Base-by-base conservation (phyloP, 2,797 vertebrate species). In the Sebastolobus alascanus region DNA sequence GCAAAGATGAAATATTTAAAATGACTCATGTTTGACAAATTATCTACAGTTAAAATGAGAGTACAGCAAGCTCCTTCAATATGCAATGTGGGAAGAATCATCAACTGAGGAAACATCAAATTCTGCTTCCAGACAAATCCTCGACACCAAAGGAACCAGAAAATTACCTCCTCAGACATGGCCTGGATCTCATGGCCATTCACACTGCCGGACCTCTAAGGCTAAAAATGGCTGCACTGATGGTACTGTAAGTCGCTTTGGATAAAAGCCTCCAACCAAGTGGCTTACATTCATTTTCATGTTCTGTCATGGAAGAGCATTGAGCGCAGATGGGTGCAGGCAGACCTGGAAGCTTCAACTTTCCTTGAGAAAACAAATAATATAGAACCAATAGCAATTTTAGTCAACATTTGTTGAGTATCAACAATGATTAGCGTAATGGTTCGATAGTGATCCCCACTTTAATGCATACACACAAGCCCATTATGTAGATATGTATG, bases 151-250 rank as follows among this genome's bases (percentile, higher is more conserved):
- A 85, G 37, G 59, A 78, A 67, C 16, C 40, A 46, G 58, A 76
- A 89, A 83, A 85, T 82, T 8, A 65, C 68, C 66, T 83, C 67
- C 46, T 87, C 68, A 75, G 70, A 89, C 66, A 43, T n/a, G 68
- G 61, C 31, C 61, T 43, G 66, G 35, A 68, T 79, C 65, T 78
- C 2, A 76, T 16, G 65, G 5, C 43, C n/a, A 37, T 78, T 82
- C 59, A 10, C 8, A 27, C 63, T 27, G 58, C 63, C 3, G 2
- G 43, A 74, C 78, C 66, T 46, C 68, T 58, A 69, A 43, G 54
- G 79, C 85, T 67, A 67, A 68, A 87, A 77, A 68, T 29, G 29
- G 59, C 16, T 40, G 61, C 31, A 16, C 25, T 52, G 63, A 64
- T 79, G 69, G 18, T 25, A 6, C 52, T 35, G 22, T 50, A 11